Percentiles rank a stretch among this genome's conserved stretches.
Evolutionary conservation across 2,888 invertebrate genomes (phyloP).

Genomic region (Deilephila elpenor): DNA sequence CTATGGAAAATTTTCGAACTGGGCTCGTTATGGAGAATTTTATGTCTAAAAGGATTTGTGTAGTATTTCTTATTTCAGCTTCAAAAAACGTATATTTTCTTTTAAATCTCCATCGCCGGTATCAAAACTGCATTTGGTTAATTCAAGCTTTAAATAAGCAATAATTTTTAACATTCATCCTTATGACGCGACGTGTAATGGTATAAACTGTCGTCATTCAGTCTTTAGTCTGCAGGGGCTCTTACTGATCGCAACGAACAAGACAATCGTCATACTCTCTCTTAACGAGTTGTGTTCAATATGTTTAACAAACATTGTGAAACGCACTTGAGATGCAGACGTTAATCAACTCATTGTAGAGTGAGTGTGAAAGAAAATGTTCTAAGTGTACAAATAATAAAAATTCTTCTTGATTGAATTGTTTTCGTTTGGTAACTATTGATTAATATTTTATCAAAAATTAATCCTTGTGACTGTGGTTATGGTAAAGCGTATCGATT

Average conservation of each 20-base stretch:
- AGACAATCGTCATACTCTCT: conserved; percentile 4
- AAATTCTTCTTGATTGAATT: neutral
- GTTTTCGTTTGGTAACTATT: no score
- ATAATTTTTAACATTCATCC: neutral
- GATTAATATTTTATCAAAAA: no score
- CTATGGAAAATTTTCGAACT: no score
- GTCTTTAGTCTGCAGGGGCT: neutral
- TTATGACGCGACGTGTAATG: neutral
- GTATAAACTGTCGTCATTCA: neutral
- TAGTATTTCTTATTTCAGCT: no score
- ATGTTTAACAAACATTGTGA: neutral
- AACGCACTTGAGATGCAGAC: neutral
- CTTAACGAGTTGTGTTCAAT: neutral
- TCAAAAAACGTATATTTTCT: no score
- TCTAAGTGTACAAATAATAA: neutral
- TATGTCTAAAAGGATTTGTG: no score
- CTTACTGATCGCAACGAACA: neutral
- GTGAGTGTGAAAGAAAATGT: neutral
- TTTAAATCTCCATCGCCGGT: no score
- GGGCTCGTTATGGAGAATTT: no score
- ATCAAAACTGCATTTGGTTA: no score
- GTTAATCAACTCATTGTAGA: neutral
- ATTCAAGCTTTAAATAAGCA: no score
- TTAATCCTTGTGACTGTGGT: no score
- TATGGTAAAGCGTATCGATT: no score